phyloP scores from a whole-genome alignment of 2,888 invertebrate species.

The Silvanus unidentatus region DNA sequence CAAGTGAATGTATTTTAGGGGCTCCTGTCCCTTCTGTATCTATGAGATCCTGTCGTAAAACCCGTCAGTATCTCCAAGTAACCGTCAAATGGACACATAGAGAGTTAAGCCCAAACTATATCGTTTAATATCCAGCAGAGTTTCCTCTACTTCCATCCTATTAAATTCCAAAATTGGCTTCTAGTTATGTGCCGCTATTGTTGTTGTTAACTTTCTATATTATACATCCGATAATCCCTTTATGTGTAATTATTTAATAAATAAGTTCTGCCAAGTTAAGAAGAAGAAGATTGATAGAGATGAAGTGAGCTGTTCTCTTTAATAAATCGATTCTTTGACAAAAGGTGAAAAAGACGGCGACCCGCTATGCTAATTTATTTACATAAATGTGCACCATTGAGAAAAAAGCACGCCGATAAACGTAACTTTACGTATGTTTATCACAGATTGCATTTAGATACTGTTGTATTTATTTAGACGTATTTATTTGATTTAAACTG shows the following conservation, averaged over 20 bases:
- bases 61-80: neutral
- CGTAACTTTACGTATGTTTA: no score
- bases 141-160: neutral
- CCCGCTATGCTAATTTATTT: no score
- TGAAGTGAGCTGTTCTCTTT: slow-evolving; percentile 12
- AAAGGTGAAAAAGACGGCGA: neutral
- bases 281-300: slow-evolving; percentile 21
- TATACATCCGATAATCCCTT: slow-evolving; percentile 9
- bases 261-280: slow-evolving; percentile 15
- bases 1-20: slow-evolving; percentile 19
- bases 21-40: neutral
- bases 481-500: no score
- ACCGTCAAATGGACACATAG: neutral
- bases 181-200: no score
- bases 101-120: slow-evolving; percentile 1
- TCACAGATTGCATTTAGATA: no score
- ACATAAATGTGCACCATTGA: no score
- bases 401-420: no score
- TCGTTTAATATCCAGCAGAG: neutral
- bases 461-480: no score
- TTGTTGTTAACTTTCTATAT: neutral
- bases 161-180: neutral
- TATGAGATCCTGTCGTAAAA: neutral
- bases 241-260: slow-evolving; percentile 25
- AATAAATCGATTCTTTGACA: neutral